phyloP scores from a whole-genome alignment of 2,888 invertebrate genomes.

The Polydrusus cervinus region DNA sequence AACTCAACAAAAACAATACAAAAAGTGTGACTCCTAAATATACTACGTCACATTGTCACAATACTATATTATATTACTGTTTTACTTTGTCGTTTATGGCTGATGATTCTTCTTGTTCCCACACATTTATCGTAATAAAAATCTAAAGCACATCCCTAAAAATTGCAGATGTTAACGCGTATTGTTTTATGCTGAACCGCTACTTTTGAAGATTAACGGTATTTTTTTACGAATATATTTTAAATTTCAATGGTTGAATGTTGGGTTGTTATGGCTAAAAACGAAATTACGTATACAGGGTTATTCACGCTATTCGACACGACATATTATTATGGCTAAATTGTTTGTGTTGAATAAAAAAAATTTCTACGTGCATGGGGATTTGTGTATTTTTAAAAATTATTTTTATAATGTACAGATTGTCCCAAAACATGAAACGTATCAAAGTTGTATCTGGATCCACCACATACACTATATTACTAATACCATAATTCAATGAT shows the following conservation, averaged over 20 bases:
- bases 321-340: no score
- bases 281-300: no score
- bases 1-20: no score
- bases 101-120: slow-evolving; percentile 3
- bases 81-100: slow-evolving; percentile 6
- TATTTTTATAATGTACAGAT: no score
- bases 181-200: slow-evolving; percentile 1
- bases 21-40: not conserved
- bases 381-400: no score
- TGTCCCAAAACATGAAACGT: no score
- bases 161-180: slow-evolving; percentile 30
- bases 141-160: slow-evolving; percentile 17
- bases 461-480: no score
- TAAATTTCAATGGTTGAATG: not conserved
- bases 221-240: not conserved
- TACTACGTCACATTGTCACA: slow-evolving; percentile 3
- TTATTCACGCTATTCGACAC: no score
- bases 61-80: not conserved
- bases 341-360: no score
- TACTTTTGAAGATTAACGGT: slow-evolving; percentile 1
- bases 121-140: slow-evolving; percentile 25
- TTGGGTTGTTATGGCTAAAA: not conserved
- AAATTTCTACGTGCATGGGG: no score
- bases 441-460: no score
- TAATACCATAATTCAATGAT: no score